Conservation (phyloP, 1,140 invertebrate genomes). For the Zaprionus gabonicus region DNA sequence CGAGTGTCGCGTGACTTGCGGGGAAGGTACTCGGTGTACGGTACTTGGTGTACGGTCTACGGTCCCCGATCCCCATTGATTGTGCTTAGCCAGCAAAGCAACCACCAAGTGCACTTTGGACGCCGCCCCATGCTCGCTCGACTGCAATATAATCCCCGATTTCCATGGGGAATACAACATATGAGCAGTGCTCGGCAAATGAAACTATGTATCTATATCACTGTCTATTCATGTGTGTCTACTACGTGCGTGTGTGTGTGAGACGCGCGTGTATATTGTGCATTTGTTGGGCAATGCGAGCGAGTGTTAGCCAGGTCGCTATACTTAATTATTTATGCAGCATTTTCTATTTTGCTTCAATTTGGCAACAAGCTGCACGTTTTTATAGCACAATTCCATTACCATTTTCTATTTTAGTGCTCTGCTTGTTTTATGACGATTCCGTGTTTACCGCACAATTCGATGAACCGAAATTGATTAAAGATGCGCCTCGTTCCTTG, state of each 20-base stretch:
- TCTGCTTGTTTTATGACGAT: constrained; percentile 73
- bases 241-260: neutral
- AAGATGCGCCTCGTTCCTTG: constrained; percentile 13
- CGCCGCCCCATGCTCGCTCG: constrained; percentile 11
- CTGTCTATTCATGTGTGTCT: neutral
- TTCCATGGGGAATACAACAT: constrained; percentile 80
- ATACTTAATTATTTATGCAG: constrained; percentile 73
- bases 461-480: constrained; percentile 77
- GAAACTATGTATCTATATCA: constrained; percentile 12
- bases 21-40: too few relatives aligned
- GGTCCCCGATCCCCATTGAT: neutral
- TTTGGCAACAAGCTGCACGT: constrained; percentile 64
- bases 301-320: constrained; percentile 20
- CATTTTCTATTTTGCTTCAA: constrained; percentile 57
- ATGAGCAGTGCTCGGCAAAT: constrained; percentile 49
- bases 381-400: constrained; percentile 51
- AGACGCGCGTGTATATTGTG: constrained; percentile 1
- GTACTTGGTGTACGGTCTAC: too few relatives aligned
- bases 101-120: constrained; percentile 48
- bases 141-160: constrained; percentile 80
- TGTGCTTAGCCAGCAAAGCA: constrained; percentile 32
- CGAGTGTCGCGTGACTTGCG: constrained; percentile 1
- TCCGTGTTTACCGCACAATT: constrained; percentile 74
- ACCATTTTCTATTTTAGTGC: constrained; percentile 28
- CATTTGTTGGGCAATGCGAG: neutral